Conservation (phyloP, 2,113 vertebrate genomes). For the Spea bombifrons region DNA sequence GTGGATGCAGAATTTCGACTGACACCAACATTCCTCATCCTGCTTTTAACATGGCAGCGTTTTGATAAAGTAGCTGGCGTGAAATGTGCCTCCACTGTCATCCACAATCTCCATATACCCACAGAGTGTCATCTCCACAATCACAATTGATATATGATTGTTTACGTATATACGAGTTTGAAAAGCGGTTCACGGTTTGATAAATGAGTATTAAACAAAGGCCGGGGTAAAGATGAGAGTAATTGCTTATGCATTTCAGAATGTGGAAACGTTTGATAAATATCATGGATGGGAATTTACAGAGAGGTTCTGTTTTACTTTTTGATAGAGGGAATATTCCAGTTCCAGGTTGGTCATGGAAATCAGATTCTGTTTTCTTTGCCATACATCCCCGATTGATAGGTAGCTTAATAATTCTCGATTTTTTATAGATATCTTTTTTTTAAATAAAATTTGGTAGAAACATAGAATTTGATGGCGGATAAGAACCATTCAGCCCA, state of each 20-base stretch:
- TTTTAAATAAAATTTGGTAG: too few relatives aligned
- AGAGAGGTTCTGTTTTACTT: too few relatives aligned
- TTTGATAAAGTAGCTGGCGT: conserved; percentile 38
- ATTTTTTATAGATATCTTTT: too few relatives aligned
- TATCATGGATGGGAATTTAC: background rate
- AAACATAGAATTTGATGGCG: too few relatives aligned
- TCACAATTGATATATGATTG: conserved; percentile 44
- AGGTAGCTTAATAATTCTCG: too few relatives aligned
- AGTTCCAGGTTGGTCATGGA: too few relatives aligned
- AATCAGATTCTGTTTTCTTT: too few relatives aligned
- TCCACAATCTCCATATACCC: conserved; percentile 11
- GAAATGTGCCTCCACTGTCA: conserved; percentile 25
- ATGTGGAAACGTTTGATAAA: conserved; percentile 33
- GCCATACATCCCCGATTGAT: too few relatives aligned
- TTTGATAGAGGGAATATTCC: too few relatives aligned
- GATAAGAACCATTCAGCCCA: too few relatives aligned
- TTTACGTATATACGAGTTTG: conserved; percentile 26
- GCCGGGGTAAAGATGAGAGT: conserved; percentile 35
- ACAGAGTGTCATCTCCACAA: conserved; percentile 3
- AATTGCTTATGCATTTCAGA: conserved; percentile 34
- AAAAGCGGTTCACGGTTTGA: conserved; percentile 34
- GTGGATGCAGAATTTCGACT: background rate
- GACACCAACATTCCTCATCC: conserved; percentile 11
- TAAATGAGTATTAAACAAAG: conserved; percentile 32
- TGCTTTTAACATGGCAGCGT: conserved; percentile 2